Percentiles rank a stretch among this genome's conserved stretches.
phyloP scores from a whole-genome alignment of 2,797 vertebrate species.

The Tragelaphus oryx region DNA sequence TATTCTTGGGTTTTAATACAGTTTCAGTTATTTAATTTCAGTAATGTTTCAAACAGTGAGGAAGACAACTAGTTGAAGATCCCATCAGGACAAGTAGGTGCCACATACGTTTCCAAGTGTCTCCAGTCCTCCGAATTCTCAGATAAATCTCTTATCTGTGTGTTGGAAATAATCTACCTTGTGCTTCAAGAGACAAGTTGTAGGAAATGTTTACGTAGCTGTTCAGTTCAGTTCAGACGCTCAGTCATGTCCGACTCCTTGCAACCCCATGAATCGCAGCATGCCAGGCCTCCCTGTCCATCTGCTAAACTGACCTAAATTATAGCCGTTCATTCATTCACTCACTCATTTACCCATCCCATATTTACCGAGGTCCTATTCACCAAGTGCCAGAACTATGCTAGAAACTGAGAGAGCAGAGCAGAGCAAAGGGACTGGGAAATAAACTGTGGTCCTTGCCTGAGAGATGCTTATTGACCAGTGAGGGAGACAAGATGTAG shows the following conservation, averaged over 20 bases:
- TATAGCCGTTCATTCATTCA: not conserved
- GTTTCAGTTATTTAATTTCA: conserved; percentile 67
- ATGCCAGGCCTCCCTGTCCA: too few relatives aligned
- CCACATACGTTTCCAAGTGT: conserved; percentile 37
- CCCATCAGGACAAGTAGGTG: conserved; percentile 2
- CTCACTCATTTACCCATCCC: not conserved
- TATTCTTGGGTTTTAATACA: conserved; percentile 64
- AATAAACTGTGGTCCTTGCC: not conserved
- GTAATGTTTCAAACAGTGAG: conserved; percentile 59
- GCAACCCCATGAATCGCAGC: too few relatives aligned
- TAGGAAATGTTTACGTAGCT: not conserved
- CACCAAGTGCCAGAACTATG: not conserved
- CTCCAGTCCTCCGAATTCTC: not conserved
- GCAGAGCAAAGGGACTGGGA: not conserved
- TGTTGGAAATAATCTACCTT: not conserved
- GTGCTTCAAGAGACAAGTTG: not conserved
- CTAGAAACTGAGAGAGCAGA: not conserved
- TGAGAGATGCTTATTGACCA: not conserved
- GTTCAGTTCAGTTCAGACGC: not conserved
- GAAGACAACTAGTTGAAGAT: conserved; percentile 27
- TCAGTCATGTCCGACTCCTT: too few relatives aligned
- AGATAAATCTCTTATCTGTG: not conserved
- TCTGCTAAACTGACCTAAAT: not conserved
- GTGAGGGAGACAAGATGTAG: not conserved
- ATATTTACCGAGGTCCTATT: not conserved